Conservation (phyloP, 2,113 vertebrate species). For the Saccopteryx bilineata region DNA sequence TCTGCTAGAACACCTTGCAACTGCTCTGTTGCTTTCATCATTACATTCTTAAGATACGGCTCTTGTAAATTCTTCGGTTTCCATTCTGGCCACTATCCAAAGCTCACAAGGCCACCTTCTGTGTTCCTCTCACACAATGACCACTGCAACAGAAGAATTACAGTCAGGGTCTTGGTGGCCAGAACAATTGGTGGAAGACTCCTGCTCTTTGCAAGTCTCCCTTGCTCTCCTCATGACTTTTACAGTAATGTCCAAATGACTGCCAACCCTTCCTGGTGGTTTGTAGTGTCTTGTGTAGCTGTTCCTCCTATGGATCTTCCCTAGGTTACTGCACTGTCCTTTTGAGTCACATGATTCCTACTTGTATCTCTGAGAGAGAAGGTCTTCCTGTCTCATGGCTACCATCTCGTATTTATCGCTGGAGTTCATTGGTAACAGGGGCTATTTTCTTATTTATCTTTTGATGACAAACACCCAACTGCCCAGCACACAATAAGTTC, state of each 20-base stretch:
- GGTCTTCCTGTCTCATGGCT: neutral
- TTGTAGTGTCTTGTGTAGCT: neutral
- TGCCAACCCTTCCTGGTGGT: neutral
- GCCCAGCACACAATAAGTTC: neutral
- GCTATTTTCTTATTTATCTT: slow-evolving; percentile 43
- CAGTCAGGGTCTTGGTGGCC: neutral
- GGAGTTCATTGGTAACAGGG: neutral
- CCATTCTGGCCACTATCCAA: neutral
- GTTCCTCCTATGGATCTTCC: neutral
- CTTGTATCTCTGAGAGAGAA: neutral
- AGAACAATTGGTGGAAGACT: neutral
- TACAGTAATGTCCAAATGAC: neutral
- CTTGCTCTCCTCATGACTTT: neutral
- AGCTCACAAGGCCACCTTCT: neutral
- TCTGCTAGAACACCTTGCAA: neutral
- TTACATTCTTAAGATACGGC: neutral
- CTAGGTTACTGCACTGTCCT: neutral
- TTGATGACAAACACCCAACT: slow-evolving; percentile 39
- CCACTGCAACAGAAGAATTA: neutral
- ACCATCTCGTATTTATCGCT: neutral
- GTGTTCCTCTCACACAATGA: neutral
- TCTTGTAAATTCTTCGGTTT: neutral
- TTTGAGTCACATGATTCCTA: neutral
- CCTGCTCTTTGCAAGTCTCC: neutral
- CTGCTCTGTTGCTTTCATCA: neutral